A percentile compares a stretch with the other conserved stretches of the same genome.
These are phyloP conservation scores for Platynereis dumerilii DNA, from an alignment of 2,888 invertebrate species.

Conservation along the genomic window DNA sequence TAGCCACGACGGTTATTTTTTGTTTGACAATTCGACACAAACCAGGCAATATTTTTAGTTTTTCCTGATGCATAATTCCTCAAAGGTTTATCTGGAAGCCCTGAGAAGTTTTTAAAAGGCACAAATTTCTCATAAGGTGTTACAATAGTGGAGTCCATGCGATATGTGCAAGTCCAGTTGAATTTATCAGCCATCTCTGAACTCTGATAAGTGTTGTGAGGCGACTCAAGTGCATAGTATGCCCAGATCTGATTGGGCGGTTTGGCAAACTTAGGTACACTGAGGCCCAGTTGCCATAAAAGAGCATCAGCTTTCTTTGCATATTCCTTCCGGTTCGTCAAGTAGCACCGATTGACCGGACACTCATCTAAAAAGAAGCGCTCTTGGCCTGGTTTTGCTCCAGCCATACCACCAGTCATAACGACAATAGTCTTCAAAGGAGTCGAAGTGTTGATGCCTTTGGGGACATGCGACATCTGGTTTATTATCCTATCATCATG, in stretches of 20 bases:
- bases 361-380: slow-evolving; percentile 23
- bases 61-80: slow-evolving; percentile 75
- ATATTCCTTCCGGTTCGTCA: slow-evolving; percentile 19
- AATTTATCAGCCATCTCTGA: slow-evolving; percentile 57
- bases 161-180: slow-evolving; percentile 97
- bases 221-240: slow-evolving; percentile 92
- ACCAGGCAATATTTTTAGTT: slow-evolving; percentile 94
- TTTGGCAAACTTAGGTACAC: slow-evolving; percentile 4
- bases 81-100: slow-evolving; percentile 13
- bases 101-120: slow-evolving; percentile 20
- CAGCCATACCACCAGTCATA: background rate
- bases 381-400: slow-evolving; percentile 7
- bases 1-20: slow-evolving; percentile 87
- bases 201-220: slow-evolving; percentile 84
- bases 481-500: slow-evolving; percentile 12
- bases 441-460: background rate
- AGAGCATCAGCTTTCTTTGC: slow-evolving; percentile 20
- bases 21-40: slow-evolving; percentile 96
- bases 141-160: slow-evolving; percentile 92
- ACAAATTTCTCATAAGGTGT: slow-evolving; percentile 78
- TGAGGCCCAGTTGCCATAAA: slow-evolving; percentile 19
- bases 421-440: slow-evolving; percentile 8
- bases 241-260: slow-evolving; percentile 71
- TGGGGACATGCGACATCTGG: slow-evolving; percentile 2
- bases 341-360: slow-evolving; percentile 29